Conservation (phyloP, 2,797 vertebrate genomes). For the Oreortyx pictus region DNA sequence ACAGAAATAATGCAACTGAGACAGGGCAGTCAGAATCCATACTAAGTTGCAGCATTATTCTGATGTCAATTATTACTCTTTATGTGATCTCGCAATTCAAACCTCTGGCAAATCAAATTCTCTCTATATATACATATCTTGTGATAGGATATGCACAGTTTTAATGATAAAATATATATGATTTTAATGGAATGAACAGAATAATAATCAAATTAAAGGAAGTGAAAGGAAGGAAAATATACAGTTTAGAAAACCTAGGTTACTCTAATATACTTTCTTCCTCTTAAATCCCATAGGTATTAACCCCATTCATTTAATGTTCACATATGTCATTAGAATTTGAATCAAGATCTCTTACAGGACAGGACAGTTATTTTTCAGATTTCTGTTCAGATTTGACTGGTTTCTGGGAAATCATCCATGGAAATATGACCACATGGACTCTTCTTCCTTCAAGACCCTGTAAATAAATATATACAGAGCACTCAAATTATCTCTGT, state of each 20-base stretch:
- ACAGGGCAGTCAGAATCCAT: neutral
- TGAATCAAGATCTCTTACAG: neutral
- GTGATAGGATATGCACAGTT: rapidly evolving
- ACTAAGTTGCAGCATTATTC: neutral
- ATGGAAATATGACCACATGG: neutral
- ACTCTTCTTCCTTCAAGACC: neutral
- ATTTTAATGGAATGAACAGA: neutral
- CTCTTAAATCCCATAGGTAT: neutral
- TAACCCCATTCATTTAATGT: neutral
- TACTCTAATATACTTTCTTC: neutral
- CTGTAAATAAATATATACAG: neutral
- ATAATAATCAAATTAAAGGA: neutral
- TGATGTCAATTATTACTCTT: neutral
- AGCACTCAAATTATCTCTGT: neutral
- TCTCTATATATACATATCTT: neutral
- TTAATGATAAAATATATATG: neutral
- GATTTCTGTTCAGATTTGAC: neutral
- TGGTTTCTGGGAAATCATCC: neutral
- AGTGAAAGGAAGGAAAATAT: neutral
- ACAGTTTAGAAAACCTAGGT: rapidly evolving
- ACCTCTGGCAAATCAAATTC: rapidly evolving
- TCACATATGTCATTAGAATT: neutral
- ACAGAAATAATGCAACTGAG: rapidly evolving
- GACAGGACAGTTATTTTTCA: neutral
- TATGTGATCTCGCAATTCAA: neutral